Percentiles rank a stretch among this genome's conserved stretches.
phyloP scores from a whole-genome alignment of 1,140 invertebrate species.

The Mactra quadrangularis region DNA sequence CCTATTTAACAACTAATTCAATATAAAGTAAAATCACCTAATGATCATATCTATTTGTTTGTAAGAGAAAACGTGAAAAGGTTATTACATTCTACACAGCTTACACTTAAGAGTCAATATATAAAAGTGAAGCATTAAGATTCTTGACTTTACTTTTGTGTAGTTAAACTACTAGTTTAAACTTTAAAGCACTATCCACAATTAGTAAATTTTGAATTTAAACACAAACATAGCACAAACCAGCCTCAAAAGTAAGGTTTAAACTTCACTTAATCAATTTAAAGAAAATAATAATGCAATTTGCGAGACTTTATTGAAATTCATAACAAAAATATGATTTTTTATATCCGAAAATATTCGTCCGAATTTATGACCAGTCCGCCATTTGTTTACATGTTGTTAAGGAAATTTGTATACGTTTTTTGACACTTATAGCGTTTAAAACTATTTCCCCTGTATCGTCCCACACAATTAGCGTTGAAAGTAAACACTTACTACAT shows the following conservation, averaged over 20 bases:
- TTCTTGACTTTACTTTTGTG: too few species aligned
- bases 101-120: too few species aligned
- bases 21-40: too few species aligned
- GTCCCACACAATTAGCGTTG: not conserved
- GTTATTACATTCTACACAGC: too few species aligned
- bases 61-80: too few species aligned
- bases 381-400: slow-evolving; percentile 55
- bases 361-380: not conserved
- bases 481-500: not conserved
- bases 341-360: not conserved
- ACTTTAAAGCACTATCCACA: too few species aligned
- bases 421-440: not conserved
- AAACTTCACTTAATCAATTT: not conserved
- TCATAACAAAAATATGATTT: not conserved
- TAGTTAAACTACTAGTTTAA: too few species aligned
- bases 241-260: not conserved
- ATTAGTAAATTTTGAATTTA: not conserved
- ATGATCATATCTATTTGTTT: too few species aligned
- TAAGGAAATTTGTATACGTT: not conserved
- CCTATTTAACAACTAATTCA: too few species aligned
- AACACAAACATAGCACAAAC: not conserved
- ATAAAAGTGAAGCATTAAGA: too few species aligned
- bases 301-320: not conserved
- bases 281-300: not conserved
- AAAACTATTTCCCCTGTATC: not conserved